Evolutionary conservation across 2,797 vertebrate genomes (phyloP), one percentile per base, ranked within the genome.

Genomic region (Loris lydekkerianus): DNA sequence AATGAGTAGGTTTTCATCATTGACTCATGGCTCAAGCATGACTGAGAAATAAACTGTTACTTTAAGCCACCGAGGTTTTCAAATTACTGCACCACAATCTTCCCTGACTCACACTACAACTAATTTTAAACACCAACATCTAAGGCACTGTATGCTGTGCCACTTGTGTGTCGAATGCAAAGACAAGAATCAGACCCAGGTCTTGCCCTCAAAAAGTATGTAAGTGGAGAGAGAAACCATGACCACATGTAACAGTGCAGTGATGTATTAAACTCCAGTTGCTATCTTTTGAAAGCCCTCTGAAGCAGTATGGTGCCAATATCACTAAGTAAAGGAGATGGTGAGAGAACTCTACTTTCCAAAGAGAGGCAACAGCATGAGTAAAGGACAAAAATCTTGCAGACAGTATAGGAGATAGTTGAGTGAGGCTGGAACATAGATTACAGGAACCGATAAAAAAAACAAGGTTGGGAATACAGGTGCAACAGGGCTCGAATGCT

Each of bases 331-430:
- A 31, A 65, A 20, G 15, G 6, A 37, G 58, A 29, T 0, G 5
- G 14, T 7, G 34, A 65, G 5, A 83, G 1, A 76, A 84, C 53
- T 40, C 65, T 46, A 18, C 60, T 84, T 80, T 89, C 76, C 58
- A 60, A 0, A 49, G 29, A 86, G 25, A 76, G 18, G 43, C 10
- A n/a, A 75, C 0, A 65, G 37, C 15, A 6, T 7, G 9, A 61
- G 13, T 43, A 56, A 87, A 82, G 70, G 53, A 70, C 13, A 61
- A 75, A 60, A 75, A 80, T 27, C 15, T 3, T 10, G 15, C 27
- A 85, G 18, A 65, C 14, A 11, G 0, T 10, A 15, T 9, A 77
- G 34, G 31, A 60, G 78, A 72, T 0, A 31, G 23, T 0, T 25
- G 82, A 67, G 1, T 11, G 83, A 72, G 43, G 58, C 37, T 23